A percentile compares a stretch with the other conserved stretches of the same genome.
These are phyloP conservation scores for Pseudomyrmex cubaensis DNA, from an alignment of 1,140 invertebrate genomes.

Conservation along the genomic window DNA sequence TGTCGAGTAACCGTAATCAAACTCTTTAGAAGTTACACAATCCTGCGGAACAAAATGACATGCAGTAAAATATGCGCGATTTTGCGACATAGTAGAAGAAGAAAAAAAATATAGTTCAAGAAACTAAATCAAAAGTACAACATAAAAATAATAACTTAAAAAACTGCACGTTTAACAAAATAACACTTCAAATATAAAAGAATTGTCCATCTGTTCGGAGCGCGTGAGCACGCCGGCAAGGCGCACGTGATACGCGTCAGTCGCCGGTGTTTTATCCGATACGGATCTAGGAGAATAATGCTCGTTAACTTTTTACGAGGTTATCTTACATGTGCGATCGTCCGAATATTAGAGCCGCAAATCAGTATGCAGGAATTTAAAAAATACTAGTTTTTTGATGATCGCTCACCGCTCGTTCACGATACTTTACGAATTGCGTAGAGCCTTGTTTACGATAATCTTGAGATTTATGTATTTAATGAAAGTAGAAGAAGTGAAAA, in stretches of 20 bases:
- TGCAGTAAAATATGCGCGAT: too few relatives aligned
- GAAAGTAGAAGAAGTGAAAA: slow-evolving; percentile 9
- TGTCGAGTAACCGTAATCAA: too few relatives aligned
- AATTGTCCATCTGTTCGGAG: slow-evolving; percentile 56
- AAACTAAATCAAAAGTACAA: too few relatives aligned
- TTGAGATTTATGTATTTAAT: not conserved
- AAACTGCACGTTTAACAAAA: too few relatives aligned
- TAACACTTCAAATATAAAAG: too few relatives aligned
- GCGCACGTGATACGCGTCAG: not conserved
- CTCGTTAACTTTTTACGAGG: slow-evolving; percentile 52
- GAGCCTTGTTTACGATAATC: not conserved
- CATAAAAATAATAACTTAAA: too few relatives aligned
- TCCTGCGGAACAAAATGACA: too few relatives aligned
- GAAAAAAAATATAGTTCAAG: too few relatives aligned
- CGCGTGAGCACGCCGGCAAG: slow-evolving; percentile 52
- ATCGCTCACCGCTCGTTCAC: slow-evolving; percentile 24
- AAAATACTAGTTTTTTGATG: not conserved
- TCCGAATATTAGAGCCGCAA: slow-evolving; percentile 52
- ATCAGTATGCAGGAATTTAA: slow-evolving; percentile 26
- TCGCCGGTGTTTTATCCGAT: not conserved
- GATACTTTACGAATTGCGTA: not conserved
- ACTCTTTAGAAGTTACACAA: too few relatives aligned
- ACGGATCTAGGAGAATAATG: slow-evolving; percentile 21
- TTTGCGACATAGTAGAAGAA: too few relatives aligned
- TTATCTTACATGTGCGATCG: slow-evolving; percentile 53